These are phyloP conservation scores for Zaprionus tsacasi DNA, from an alignment of 1,140 invertebrate species.

Conservation along the genomic window DNA sequence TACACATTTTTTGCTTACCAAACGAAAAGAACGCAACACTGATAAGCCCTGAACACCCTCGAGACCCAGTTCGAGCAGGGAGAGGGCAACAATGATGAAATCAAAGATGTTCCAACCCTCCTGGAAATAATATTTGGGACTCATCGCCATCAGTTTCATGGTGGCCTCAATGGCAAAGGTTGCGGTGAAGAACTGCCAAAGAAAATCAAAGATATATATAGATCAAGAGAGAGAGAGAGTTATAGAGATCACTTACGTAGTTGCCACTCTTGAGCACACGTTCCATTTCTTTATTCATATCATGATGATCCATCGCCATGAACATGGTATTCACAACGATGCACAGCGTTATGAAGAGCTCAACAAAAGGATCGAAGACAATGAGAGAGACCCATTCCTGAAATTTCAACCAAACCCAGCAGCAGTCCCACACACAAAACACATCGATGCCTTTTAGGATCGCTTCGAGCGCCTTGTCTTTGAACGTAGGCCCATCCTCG, in stretches of 20 bases:
- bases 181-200: conserved; percentile 96
- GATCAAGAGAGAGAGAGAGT: too few relatives aligned
- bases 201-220: too few relatives aligned
- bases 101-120: conserved; percentile 99
- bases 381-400: conserved; percentile 95
- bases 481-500: conserved; percentile 94
- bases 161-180: conserved; percentile 99
- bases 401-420: conserved; percentile 94
- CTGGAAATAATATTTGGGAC: conserved; percentile 98
- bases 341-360: conserved; percentile 98
- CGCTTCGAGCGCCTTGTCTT: conserved; percentile 91
- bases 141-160: conserved; percentile 98
- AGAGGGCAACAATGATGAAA: conserved; percentile 98
- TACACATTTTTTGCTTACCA: conserved; percentile 89
- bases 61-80: conserved; percentile 95
- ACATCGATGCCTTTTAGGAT: conserved; percentile 93
- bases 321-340: conserved; percentile 99
- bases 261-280: conserved; percentile 95
- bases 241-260: conserved; percentile 93
- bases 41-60: conserved; percentile 97
- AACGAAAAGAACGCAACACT: conserved; percentile 98
- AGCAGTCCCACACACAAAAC: conserved; percentile 99
- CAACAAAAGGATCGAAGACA: conserved; percentile 99
- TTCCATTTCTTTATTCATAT: conserved; percentile 95
- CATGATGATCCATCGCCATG: conserved; percentile 98